Evolutionary conservation across 1,140 invertebrate species (phyloP), one percentile per base, ranked within the genome.

Genomic region (Drosophila varians): DNA sequence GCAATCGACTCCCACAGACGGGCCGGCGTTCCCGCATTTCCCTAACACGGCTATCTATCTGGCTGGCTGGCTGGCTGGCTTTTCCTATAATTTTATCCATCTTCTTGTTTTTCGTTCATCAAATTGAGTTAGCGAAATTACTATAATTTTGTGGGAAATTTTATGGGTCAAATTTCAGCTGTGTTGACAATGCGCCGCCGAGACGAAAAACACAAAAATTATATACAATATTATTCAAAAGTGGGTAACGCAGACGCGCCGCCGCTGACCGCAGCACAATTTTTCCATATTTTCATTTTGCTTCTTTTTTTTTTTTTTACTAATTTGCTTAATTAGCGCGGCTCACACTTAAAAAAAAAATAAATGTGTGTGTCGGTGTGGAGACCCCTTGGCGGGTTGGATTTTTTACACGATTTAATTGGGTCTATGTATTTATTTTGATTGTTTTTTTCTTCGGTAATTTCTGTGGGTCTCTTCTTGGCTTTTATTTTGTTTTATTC

Each of bases 121-220:
- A 86, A 86, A 86, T 80, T 77, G 77, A 77, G 82, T 87, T 87
- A 3, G 73, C 82, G 52, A 84, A 87, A 87, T 86, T 82, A 86
- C 82, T 87, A 86, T 86, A 86, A 86, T 86, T 86, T 82, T 76
- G 69, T 86, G 82, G 82, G 82, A 86, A 87, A 77, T 77, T 88
- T 87, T 87, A 71, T 87, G 77, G 83, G 82, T 87, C 82, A 87
- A 68, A 87, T 86, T 84, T 86, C 46, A 68, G 75, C 18, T 53
- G 48, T 57, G 78, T 83, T 84, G 79, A 83, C 78, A 83, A 82
- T 80, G 72, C 55, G 28, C 16, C 46, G 23, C 21, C 23, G 45
- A 34, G 53, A 18, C 5, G 2, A 6, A 16, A 19, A 19, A 42
- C 21, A 48, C 12, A 18, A 23, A 58, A 51, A 43, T 26, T 6